Conservation (phyloP, 2,888 invertebrate species). For the Drosophila kanekoi region DNA sequence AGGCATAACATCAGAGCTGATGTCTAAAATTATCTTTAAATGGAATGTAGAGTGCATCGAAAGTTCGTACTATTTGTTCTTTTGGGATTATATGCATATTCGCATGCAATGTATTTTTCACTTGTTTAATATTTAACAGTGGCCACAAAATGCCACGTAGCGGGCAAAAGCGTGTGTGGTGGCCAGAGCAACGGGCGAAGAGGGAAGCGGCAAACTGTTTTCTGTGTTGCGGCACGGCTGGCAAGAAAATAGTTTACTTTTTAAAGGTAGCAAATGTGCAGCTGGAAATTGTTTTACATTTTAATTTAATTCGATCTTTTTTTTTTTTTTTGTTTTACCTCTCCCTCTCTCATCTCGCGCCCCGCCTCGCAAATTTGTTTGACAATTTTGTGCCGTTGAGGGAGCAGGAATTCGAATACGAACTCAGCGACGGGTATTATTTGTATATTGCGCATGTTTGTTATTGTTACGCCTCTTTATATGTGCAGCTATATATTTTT, state of each 20-base stretch:
- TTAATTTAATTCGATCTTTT: constrained; percentile 62
- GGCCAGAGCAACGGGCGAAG: background rate
- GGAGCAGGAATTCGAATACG: constrained; percentile 9
- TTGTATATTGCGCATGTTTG: constrained; percentile 41
- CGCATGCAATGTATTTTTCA: background rate
- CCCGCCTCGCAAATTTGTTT: constrained; percentile 19
- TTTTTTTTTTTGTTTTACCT: too few relatives aligned
- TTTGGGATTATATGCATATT: background rate
- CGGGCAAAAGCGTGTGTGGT: background rate
- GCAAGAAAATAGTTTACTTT: constrained; percentile 49
- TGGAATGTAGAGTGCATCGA: background rate
- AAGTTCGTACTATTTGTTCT: background rate
- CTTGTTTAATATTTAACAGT: constrained; percentile 26
- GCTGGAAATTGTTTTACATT: constrained; percentile 53
- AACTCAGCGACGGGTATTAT: constrained; percentile 21
- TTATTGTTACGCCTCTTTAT: constrained; percentile 38
- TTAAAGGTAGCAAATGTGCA: constrained; percentile 22
- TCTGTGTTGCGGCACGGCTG: background rate
- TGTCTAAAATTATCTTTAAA: too few relatives aligned
- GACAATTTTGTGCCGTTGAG: constrained; percentile 25
- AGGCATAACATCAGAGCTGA: too few relatives aligned
- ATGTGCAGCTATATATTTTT: constrained; percentile 25
- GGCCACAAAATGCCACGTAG: constrained; percentile 14
- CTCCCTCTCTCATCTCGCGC: constrained; percentile 1
- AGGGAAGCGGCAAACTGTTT: background rate